Evolutionary conservation across 2,113 vertebrate species (phyloP), one percentile per base, ranked within the genome.

Genomic region (Murina feae): DNA sequence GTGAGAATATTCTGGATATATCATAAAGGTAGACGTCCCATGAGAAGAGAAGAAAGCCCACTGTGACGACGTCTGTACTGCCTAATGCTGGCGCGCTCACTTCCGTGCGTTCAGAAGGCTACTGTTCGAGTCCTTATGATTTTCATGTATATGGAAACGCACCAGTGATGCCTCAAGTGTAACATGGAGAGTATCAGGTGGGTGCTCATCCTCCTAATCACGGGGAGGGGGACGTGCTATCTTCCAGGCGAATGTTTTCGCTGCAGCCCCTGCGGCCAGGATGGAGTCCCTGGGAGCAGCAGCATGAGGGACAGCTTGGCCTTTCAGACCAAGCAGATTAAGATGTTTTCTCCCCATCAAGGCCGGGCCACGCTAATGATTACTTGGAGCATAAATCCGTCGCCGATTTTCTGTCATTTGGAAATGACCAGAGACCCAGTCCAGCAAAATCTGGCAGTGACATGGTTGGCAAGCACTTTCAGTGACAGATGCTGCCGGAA

Each of bases 311-410:
- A 97, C 96, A 98, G 95, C 76, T 96, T 98, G 96, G 92, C 92
- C 75, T 95, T 97, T 83, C 88, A 96, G 96, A 97, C 97, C 97
- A 97, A 86, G 91, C 88, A 95, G 97, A 97, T 98, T 97, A 97
- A 95, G 84, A 97, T 89, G 96, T 97, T 97, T 96, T 91, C 75
- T 63, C 49, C 81, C 65, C 60, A 95, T 95, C 96, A 94, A 93
- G 96, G 74, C n/a, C 88, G 65, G 83, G 91, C 91, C 0, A 53
- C 68, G 74, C 97, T 98, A 97, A 97, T 95, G 96, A 97, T 98
- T 97, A 96, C 86, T 97, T 95, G 97, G 79, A 92, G 68, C 44
- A 82, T 94, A 98, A 98, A 97, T 97, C 95, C 86, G 74, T 6
- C 37, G 53, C 88, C 89, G 92, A 94, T 85, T 97, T 98, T 97